Conservation (phyloP, 2,113 vertebrate species). For the Gopherus evgoodei region DNA sequence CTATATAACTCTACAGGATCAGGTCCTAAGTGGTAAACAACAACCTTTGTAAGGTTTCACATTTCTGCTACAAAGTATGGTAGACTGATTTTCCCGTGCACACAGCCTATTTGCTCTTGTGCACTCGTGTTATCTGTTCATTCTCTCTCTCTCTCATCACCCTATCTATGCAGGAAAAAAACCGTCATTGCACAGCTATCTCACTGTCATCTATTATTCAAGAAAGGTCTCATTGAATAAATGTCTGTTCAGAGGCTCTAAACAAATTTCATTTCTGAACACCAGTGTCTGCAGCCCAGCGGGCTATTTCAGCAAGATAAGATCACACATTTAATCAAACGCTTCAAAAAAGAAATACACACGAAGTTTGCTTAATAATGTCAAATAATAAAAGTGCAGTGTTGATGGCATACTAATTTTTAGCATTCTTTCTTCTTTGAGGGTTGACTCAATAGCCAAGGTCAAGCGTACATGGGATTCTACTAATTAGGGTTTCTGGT, state of each 20-base stretch:
- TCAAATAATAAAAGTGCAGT: conserved; percentile 75
- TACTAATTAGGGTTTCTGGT: conserved; percentile 74
- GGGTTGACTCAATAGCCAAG: conserved; percentile 70
- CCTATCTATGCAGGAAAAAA: conserved; percentile 9
- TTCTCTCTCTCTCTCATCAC: neutral
- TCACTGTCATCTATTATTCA: conserved; percentile 79
- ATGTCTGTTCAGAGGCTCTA: conserved; percentile 78
- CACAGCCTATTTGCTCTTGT: neutral
- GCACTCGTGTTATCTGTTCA: neutral
- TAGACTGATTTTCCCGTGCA: conserved; percentile 14
- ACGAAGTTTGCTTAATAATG: conserved; percentile 75
- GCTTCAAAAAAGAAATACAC: conserved; percentile 75
- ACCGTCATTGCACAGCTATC: conserved; percentile 44
- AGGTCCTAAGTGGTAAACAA: neutral
- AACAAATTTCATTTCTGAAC: conserved; percentile 83
- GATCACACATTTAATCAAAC: conserved; percentile 82
- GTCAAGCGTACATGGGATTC: conserved; percentile 66
- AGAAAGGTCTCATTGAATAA: conserved; percentile 79
- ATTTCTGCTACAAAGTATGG: neutral
- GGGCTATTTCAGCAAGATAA: conserved; percentile 77
- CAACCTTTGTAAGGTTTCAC: neutral
- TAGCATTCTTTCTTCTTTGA: conserved; percentile 73
- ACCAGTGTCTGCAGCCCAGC: conserved; percentile 76
- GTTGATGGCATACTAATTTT: conserved; percentile 76
- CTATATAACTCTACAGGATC: neutral